Percentiles rank a stretch among this genome's conserved stretches.
Evolutionary conservation across 2,797 vertebrate species (phyloP).

Genomic region (Syngnathus acus): DNA sequence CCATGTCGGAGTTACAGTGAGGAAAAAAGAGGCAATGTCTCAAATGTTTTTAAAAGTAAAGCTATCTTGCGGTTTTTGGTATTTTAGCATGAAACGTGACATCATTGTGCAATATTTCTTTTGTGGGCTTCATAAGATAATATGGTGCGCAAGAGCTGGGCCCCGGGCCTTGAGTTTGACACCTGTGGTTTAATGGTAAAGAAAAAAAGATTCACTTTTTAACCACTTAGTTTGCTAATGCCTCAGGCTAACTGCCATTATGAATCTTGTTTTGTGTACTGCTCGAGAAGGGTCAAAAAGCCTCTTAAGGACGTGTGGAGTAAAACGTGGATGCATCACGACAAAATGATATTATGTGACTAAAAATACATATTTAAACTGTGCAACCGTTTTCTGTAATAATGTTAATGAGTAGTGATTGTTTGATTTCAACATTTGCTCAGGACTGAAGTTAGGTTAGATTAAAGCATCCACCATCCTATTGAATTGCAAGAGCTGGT

Average conservation of each 20-base stretch:
- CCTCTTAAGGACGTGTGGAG: not conserved
- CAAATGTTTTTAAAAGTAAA: too few relatives aligned
- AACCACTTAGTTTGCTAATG: not conserved
- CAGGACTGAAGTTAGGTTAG: slow-evolving; percentile 12
- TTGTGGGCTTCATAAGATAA: too few relatives aligned
- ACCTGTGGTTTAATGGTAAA: too few relatives aligned
- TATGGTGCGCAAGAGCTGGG: too few relatives aligned
- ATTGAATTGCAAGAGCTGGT: slow-evolving; percentile 14
- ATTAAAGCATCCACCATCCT: slow-evolving; percentile 21
- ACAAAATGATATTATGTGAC: not conserved
- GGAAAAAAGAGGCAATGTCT: too few relatives aligned
- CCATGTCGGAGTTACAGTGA: too few relatives aligned
- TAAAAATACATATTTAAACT: not conserved
- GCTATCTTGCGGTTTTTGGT: too few relatives aligned
- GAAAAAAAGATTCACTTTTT: not conserved
- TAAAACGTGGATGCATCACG: not conserved
- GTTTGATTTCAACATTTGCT: not conserved
- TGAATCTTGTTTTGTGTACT: not conserved
- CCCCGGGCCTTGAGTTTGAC: too few relatives aligned
- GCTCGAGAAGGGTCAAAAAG: not conserved
- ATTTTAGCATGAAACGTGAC: too few relatives aligned
- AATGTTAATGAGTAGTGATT: not conserved
- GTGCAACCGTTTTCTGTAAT: not conserved
- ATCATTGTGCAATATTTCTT: too few relatives aligned
- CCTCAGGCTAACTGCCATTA: not conserved